These are phyloP conservation scores for Valencia hispanica DNA, from an alignment of 2,797 vertebrate species.

Conservation along the genomic window DNA sequence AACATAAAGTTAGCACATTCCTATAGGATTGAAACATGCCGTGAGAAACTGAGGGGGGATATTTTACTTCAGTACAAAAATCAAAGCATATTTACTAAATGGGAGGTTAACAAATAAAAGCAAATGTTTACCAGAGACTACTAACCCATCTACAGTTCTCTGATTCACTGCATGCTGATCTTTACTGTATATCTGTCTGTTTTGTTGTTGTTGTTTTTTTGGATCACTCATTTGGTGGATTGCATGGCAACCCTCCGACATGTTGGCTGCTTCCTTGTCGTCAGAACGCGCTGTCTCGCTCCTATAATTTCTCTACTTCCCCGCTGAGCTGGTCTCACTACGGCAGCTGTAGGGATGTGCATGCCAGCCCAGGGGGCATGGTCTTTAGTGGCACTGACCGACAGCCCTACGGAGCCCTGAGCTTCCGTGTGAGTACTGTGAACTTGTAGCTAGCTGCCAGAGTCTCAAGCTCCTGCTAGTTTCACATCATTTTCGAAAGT, in stretches of 20 bases:
- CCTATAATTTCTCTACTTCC: constrained; percentile 93
- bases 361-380: constrained; percentile 95
- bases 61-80: too few species aligned
- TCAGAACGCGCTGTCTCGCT: constrained; percentile 95
- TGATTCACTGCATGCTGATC: constrained; percentile 72
- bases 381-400: constrained; percentile 90
- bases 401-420: constrained; percentile 88
- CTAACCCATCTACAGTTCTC: constrained; percentile 68
- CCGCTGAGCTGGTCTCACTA: constrained; percentile 91
- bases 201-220: constrained; percentile 43
- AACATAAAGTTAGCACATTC: not conserved
- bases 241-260: constrained; percentile 60
- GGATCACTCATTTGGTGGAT: constrained; percentile 48
- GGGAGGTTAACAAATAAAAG: not conserved
- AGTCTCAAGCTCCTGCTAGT: constrained; percentile 45
- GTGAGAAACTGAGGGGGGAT: not conserved
- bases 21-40: not conserved
- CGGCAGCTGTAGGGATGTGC: constrained; percentile 96
- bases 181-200: constrained; percentile 31
- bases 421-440: constrained; percentile 92
- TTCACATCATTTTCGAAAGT: constrained; percentile 57
- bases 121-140: constrained; percentile 4
- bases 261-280: constrained; percentile 47
- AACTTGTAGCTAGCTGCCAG: constrained; percentile 37
- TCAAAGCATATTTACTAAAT: not conserved